These are phyloP conservation scores for Shargacucullia verbasci DNA, from an alignment of 2,888 invertebrate genomes.

Conservation along the genomic window DNA sequence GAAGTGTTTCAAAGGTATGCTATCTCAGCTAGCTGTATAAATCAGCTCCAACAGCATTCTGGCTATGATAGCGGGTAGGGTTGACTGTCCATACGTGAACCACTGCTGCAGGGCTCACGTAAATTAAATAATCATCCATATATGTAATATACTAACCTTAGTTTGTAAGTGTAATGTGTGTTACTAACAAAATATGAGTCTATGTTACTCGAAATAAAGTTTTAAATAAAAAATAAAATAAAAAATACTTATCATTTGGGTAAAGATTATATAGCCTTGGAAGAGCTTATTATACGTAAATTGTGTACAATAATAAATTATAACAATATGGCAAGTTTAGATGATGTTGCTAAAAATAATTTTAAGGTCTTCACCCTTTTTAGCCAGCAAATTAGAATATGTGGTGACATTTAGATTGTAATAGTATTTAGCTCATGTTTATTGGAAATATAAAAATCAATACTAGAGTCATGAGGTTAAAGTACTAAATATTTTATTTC, in stretches of 20 bases:
- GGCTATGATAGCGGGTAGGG: too few species aligned
- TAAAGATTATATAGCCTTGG: slow-evolving; percentile 69
- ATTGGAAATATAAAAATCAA: background rate
- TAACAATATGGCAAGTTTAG: slow-evolving; percentile 6
- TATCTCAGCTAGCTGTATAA: slow-evolving; percentile 44
- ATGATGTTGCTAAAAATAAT: slow-evolving; percentile 17
- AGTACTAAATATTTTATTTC: slow-evolving; percentile 2
- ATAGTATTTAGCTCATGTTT: background rate
- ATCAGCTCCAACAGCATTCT: too few species aligned
- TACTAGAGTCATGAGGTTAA: background rate
- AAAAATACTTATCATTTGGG: slow-evolving; percentile 55
- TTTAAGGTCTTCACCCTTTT: slow-evolving; percentile 32
- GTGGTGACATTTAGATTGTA: slow-evolving; percentile 11
- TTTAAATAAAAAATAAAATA: too few species aligned
- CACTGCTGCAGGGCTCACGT: too few species aligned
- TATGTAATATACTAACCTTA: too few species aligned
- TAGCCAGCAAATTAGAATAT: slow-evolving; percentile 8
- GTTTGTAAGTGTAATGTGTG: too few species aligned
- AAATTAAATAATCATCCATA: too few species aligned
- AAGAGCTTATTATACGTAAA: slow-evolving; percentile 50
- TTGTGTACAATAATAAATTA: slow-evolving; percentile 35
- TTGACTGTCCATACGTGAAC: too few species aligned
- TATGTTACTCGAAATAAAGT: too few species aligned
- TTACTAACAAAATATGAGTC: too few species aligned
- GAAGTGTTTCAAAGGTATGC: slow-evolving; percentile 32